Conservation (phyloP, 2,797 vertebrate species). For the Scyliorhinus canicula region DNA sequence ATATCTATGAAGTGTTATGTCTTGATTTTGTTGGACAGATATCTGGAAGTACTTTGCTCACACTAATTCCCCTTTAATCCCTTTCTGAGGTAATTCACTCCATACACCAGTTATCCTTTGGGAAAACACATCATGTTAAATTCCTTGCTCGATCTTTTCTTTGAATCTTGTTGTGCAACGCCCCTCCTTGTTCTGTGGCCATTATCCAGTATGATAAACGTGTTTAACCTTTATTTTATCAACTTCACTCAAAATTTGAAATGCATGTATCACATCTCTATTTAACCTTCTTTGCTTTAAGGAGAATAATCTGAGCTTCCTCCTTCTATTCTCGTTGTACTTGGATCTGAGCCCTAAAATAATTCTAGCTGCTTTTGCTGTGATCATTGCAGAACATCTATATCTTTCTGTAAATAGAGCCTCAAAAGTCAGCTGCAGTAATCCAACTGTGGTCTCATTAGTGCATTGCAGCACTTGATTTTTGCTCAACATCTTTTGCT, state of each 20-base stretch:
- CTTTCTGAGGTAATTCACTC: slow-evolving; percentile 12
- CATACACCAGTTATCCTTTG: neutral
- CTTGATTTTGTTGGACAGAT: neutral
- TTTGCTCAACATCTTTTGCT: neutral
- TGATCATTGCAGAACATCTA: neutral
- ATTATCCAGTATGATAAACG: neutral
- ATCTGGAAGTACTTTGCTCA: neutral
- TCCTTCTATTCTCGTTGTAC: neutral
- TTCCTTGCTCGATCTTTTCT: neutral
- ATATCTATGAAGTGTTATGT: neutral
- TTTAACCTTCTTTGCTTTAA: slow-evolving; percentile 19
- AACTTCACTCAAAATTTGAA: neutral
- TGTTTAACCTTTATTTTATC: neutral
- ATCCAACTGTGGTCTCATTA: slow-evolving; percentile 1
- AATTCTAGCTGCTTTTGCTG: neutral
- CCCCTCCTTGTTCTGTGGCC: neutral
- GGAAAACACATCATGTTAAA: neutral
- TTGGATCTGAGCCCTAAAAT: slow-evolving; percentile 27
- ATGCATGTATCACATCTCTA: neutral
- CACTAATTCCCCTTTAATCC: neutral
- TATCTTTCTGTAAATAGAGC: neutral
- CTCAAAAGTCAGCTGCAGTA: neutral
- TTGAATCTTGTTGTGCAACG: neutral
- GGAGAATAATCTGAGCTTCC: slow-evolving; percentile 9
- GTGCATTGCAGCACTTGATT: neutral